Evolutionary conservation across 2,888 invertebrate genomes (phyloP).

Genomic region (Eupelmus urozonus): DNA sequence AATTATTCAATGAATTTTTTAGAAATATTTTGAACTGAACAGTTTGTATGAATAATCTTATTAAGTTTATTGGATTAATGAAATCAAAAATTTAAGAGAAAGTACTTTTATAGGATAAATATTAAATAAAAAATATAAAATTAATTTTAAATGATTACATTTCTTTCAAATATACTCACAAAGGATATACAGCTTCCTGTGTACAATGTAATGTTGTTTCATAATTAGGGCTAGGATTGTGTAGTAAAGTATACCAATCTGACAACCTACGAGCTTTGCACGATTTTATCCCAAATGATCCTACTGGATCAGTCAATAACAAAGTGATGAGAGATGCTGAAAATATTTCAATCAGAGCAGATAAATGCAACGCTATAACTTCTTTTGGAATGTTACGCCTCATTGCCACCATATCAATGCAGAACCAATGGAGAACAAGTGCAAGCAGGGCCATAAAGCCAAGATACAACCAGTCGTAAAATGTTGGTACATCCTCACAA

Average conservation of each 20-base stretch:
- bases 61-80: neutral
- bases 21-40: no score
- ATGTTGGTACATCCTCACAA: slow-evolving; percentile 86
- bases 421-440: slow-evolving; percentile 93
- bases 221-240: slow-evolving; percentile 96
- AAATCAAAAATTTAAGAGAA: neutral
- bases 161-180: slow-evolving; percentile 82
- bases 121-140: no score
- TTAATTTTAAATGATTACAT: no score
- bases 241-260: slow-evolving; percentile 97
- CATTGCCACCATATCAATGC: slow-evolving; percentile 90
- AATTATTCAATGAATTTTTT: no score
- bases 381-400: slow-evolving; percentile 87
- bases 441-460: slow-evolving; percentile 95
- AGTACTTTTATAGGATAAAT: no score
- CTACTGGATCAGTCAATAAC: slow-evolving; percentile 89
- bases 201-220: slow-evolving; percentile 93
- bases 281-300: slow-evolving; percentile 86
- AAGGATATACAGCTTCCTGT: slow-evolving; percentile 97
- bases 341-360: slow-evolving; percentile 89
- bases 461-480: slow-evolving; percentile 96
- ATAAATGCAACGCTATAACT: slow-evolving; percentile 87
- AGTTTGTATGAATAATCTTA: no score
- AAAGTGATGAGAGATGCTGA: slow-evolving; percentile 88
- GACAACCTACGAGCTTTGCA: slow-evolving; percentile 89